phyloP scores from a whole-genome alignment of 2,888 invertebrate species.

The Microchrysa polita region DNA sequence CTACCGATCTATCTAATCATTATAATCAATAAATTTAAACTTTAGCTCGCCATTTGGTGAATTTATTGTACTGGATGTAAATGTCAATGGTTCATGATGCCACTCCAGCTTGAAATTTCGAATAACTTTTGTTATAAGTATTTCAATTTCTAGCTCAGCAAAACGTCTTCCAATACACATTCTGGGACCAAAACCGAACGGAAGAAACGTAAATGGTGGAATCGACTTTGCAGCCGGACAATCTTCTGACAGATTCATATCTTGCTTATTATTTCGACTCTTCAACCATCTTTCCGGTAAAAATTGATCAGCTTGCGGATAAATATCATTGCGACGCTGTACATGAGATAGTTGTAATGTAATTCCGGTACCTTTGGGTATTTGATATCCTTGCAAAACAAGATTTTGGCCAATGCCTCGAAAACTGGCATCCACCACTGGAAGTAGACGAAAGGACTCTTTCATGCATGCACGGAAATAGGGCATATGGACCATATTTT shows the following conservation, averaged over 20 bases:
- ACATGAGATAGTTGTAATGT: background rate
- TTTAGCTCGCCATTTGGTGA: conserved; percentile 59
- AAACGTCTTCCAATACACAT: conserved; percentile 75
- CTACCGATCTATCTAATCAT: no score
- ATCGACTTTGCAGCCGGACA: conserved; percentile 47
- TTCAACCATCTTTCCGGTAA: conserved; percentile 81
- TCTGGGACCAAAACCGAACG: conserved; percentile 77
- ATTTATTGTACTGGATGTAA: conserved; percentile 56
- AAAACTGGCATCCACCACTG: conserved; percentile 68
- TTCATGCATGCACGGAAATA: conserved; percentile 79
- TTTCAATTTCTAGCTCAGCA: conserved; percentile 74
- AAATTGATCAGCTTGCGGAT: conserved; percentile 67
- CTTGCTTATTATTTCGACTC: conserved; percentile 29
- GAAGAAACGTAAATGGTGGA: conserved; percentile 63
- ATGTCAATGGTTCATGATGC: conserved; percentile 55
- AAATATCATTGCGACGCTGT: background rate
- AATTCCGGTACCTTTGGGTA: conserved; percentile 66
- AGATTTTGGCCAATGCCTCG: conserved; percentile 67
- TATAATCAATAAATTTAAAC: conserved; percentile 56
- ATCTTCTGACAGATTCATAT: background rate
- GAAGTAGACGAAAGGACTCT: conserved; percentile 71
- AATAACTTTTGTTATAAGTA: conserved; percentile 63
- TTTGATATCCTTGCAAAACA: conserved; percentile 68
- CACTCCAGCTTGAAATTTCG: conserved; percentile 58
- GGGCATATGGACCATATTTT: conserved; percentile 66